These are phyloP conservation scores for Anas capensis DNA, from an alignment of 2,797 vertebrate genomes.

Conservation along the genomic window DNA sequence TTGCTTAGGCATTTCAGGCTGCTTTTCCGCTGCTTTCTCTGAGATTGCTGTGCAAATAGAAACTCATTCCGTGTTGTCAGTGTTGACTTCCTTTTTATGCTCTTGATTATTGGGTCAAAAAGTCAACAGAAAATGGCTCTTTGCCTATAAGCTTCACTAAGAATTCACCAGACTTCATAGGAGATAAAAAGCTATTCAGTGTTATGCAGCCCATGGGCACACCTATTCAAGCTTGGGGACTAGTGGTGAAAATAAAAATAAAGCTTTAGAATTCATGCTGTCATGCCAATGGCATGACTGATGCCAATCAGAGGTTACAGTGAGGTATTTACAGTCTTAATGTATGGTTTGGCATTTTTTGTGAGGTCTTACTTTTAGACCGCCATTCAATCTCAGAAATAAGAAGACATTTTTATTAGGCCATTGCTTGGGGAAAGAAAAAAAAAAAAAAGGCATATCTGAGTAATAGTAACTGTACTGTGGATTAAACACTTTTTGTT, in stretches of 20 bases:
- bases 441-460: background rate
- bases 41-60: background rate
- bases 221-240: background rate
- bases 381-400: background rate
- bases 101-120: background rate
- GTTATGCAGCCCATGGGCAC: background rate
- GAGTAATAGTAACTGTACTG: background rate
- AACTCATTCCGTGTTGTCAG: background rate
- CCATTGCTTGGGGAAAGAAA: background rate
- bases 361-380: conserved; percentile 11
- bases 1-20: background rate
- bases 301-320: background rate
- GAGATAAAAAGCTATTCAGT: background rate
- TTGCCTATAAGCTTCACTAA: background rate
- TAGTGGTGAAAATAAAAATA: background rate
- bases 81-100: background rate
- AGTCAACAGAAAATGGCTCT: background rate
- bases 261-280: background rate
- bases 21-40: background rate
- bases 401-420: background rate
- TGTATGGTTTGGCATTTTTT: background rate
- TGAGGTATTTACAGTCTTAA: background rate
- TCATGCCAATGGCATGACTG: background rate
- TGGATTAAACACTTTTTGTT: background rate
- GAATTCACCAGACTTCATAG: background rate